Evolutionary conservation across 2,113 vertebrate genomes (phyloP).

Genomic region (Tragelaphus imberbis): DNA sequence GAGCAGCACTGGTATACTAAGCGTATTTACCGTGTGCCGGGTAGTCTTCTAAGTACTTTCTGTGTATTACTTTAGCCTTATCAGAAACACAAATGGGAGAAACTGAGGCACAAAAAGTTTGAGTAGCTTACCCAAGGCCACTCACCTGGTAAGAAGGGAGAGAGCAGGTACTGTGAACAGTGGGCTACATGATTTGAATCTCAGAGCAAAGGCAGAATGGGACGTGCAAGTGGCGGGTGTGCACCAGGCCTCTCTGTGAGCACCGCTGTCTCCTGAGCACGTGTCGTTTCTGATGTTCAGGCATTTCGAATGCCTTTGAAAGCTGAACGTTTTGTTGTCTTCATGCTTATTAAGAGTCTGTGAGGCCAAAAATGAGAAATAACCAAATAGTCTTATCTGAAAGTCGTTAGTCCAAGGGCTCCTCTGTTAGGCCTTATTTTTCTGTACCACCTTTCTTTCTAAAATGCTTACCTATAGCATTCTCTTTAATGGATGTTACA

Average conservation of each 20-base stretch:
- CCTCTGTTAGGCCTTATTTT: not conserved
- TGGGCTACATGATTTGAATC: not conserved
- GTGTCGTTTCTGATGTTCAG: not conserved
- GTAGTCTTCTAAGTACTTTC: not conserved
- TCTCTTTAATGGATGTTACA: not conserved
- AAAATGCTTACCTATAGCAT: not conserved
- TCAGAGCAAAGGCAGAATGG: not conserved
- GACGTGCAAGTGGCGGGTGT: not conserved
- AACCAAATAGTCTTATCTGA: not conserved
- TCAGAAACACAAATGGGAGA: not conserved
- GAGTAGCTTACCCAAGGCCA: not conserved
- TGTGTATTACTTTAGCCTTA: not conserved
- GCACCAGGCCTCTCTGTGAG: not conserved
- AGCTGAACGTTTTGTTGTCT: not conserved
- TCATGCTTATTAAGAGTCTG: not conserved
- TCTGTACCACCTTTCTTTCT: not conserved
- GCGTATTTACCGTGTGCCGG: not conserved
- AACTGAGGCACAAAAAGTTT: not conserved
- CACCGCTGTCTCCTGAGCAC: not conserved
- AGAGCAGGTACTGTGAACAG: accelerated
- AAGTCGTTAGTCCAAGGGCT: not conserved
- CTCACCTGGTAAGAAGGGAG: not conserved
- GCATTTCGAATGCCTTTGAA: not conserved
- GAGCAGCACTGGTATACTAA: not conserved
- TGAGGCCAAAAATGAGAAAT: not conserved